Evolutionary conservation across 2,888 invertebrate genomes (phyloP).

Genomic region (Ichneumoninae sp.): DNA sequence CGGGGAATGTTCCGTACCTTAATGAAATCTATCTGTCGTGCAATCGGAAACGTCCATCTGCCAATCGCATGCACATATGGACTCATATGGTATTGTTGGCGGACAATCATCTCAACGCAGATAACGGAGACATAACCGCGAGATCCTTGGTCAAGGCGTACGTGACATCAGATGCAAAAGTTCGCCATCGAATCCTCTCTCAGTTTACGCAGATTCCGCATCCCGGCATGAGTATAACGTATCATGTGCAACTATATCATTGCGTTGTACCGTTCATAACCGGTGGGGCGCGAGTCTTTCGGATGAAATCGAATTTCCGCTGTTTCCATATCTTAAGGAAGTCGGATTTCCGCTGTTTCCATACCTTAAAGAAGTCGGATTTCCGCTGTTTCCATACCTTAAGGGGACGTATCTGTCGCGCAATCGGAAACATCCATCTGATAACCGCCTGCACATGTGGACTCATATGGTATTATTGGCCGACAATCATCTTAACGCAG

Average conservation of each 20-base stretch:
- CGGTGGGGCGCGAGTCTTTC: constrained; percentile 67
- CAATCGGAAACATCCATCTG: neutral
- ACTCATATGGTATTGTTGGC: neutral
- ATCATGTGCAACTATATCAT: constrained; percentile 30
- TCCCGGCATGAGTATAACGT: neutral
- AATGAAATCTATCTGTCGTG: neutral
- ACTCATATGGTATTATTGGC: neutral
- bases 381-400: constrained; percentile 1
- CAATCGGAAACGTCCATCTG: neutral
- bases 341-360: constrained; percentile 64
- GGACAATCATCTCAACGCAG: neutral
- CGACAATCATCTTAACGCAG: neutral
- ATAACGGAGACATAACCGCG: neutral
- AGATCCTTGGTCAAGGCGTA: neutral
- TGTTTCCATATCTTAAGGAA: constrained; percentile 48
- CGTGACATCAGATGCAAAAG: neutral
- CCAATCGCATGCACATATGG: neutral
- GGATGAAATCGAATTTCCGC: constrained; percentile 72
- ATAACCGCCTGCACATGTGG: neutral
- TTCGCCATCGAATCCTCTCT: constrained; percentile 23
- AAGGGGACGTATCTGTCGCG: neutral
- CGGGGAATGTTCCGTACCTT: constrained; percentile 23
- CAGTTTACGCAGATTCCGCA: neutral
- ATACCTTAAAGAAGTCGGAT: neutral
- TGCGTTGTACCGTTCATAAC: constrained; percentile 46